Conservation (phyloP, 2,113 vertebrate species). For the Cyrtonyx montezumae region DNA sequence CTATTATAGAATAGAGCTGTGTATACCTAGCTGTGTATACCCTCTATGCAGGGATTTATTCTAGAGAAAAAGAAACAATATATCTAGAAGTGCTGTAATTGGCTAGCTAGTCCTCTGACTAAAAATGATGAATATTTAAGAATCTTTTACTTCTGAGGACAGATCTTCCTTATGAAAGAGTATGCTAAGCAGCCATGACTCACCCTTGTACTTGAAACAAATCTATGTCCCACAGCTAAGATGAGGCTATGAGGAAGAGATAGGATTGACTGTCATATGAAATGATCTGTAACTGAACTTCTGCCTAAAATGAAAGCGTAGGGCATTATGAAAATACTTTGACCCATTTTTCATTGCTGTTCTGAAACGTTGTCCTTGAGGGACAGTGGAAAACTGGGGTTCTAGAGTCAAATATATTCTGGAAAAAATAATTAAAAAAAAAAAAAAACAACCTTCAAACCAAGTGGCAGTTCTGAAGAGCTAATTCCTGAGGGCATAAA, state of each 20-base stretch:
- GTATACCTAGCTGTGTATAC: not conserved
- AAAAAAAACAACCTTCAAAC: not conserved
- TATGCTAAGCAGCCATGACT: not conserved
- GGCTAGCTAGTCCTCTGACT: not conserved
- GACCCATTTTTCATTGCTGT: not conserved
- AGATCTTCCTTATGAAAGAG: not conserved
- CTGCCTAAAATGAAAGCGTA: not conserved
- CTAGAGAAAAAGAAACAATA: not conserved
- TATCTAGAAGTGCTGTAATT: not conserved
- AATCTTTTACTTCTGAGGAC: not conserved
- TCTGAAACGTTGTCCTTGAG: not conserved
- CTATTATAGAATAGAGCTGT: too few species aligned
- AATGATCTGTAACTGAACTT: not conserved
- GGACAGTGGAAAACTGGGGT: not conserved
- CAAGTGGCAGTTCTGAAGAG: not conserved
- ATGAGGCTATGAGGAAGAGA: not conserved
- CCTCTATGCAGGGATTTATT: not conserved
- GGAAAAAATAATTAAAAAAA: not conserved
- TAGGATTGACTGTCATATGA: not conserved
- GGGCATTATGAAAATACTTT: accelerated
- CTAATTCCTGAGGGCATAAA: not conserved
- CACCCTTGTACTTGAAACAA: not conserved
- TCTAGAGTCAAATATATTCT: not conserved
- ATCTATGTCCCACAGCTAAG: not conserved
- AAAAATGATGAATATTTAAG: not conserved